These are phyloP conservation scores for Nineta flava DNA, from an alignment of 2,888 invertebrate species.

Conservation along the genomic window DNA sequence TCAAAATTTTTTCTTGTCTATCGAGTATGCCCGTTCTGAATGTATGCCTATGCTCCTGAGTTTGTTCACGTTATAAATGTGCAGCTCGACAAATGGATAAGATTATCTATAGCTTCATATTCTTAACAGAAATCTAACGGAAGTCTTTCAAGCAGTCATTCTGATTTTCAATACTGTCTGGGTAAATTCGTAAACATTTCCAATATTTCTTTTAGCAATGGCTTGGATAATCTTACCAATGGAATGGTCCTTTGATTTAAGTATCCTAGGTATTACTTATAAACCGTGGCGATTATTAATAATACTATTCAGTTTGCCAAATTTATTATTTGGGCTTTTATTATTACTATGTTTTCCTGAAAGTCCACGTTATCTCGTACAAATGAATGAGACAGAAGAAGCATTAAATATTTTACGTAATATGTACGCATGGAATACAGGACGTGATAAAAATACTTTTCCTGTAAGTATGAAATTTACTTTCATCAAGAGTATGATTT, in stretches of 20 bases:
- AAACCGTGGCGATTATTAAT: conserved; percentile 25
- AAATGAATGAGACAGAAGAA: conserved; percentile 19
- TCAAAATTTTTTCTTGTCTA: not conserved
- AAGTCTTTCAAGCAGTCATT: too few relatives aligned
- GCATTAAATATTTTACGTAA: conserved; percentile 21
- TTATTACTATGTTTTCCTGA: conserved; percentile 23
- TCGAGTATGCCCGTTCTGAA: too few relatives aligned
- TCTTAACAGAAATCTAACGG: too few relatives aligned
- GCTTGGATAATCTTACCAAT: conserved; percentile 25
- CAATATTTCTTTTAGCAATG: conserved; percentile 12
- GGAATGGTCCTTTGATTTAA: conserved; percentile 25
- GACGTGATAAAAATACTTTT: conserved; percentile 20
- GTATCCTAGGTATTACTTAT: conserved; percentile 28
- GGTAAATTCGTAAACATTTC: too few relatives aligned
- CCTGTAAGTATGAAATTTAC: conserved; percentile 16
- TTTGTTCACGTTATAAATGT: too few relatives aligned
- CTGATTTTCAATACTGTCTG: too few relatives aligned
- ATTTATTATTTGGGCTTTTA: conserved; percentile 19
- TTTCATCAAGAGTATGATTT: not conserved
- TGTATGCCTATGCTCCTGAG: too few relatives aligned
- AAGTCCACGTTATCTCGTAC: conserved; percentile 27
- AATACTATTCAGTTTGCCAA: conserved; percentile 24
- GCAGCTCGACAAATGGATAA: too few relatives aligned
- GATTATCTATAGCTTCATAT: too few relatives aligned
- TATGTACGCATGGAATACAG: conserved; percentile 23